phyloP scores from a whole-genome alignment of 2,113 vertebrate species.

The Sceloporus tristichus region DNA sequence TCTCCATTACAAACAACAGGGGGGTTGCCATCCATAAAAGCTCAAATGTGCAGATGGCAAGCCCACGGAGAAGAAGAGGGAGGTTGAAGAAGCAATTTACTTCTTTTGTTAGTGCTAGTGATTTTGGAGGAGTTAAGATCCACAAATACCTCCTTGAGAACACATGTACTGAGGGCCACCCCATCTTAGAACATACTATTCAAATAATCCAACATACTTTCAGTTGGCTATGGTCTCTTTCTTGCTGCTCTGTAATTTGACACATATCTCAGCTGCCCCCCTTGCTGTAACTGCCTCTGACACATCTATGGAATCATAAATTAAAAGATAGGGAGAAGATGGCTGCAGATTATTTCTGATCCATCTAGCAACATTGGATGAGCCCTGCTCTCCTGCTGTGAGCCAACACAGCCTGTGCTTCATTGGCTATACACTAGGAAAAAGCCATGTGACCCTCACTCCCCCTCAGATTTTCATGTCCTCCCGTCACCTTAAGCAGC shows the following conservation, averaged over 20 bases:
- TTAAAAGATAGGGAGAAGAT: not conserved
- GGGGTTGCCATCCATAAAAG: no score
- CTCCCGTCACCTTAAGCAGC: slow-evolving; percentile 1
- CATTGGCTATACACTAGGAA: not conserved
- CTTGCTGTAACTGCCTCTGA: not conserved
- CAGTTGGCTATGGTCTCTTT: not conserved
- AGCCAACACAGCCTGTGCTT: slow-evolving; percentile 1
- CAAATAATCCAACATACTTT: not conserved
- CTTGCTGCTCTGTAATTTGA: slow-evolving; percentile 10
- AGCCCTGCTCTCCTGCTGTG: slow-evolving; percentile 4
- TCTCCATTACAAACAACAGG: no score
- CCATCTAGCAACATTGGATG: not conserved
- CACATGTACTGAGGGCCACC: no score
- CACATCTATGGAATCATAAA: not conserved
- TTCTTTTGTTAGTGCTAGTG: no score
- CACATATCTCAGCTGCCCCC: not conserved
- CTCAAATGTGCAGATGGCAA: no score
- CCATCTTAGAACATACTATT: not conserved
- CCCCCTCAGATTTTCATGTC: not conserved
- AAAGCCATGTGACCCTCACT: not conserved
- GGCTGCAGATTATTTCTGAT: not conserved
- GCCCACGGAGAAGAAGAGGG: no score
- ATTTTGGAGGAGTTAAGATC: no score
- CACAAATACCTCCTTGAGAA: no score
- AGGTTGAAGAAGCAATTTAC: no score